Conservation (phyloP, 2,113 vertebrate species). For the Taurulus bubalis region DNA sequence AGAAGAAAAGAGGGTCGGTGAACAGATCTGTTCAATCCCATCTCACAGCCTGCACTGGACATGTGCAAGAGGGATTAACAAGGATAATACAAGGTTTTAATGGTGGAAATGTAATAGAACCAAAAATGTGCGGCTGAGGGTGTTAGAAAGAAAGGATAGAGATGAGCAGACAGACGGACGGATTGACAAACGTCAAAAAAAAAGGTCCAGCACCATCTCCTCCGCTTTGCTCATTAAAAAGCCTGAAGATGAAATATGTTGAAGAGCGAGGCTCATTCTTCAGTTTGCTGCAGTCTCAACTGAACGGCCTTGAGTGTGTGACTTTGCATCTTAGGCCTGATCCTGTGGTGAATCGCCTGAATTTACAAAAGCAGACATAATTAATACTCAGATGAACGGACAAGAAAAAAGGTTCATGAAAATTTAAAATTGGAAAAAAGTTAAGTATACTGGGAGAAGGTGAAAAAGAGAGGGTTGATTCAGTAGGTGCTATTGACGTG, state of each 20-base stretch:
- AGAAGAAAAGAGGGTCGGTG: slow-evolving; percentile 59
- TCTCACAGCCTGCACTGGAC: slow-evolving; percentile 58
- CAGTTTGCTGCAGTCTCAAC: slow-evolving; percentile 48
- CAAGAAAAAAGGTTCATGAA: slow-evolving; percentile 37
- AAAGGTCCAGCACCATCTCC: slow-evolving; percentile 35
- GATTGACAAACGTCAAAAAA: neutral
- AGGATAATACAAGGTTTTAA: slow-evolving; percentile 67
- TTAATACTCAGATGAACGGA: slow-evolving; percentile 69
- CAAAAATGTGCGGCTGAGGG: slow-evolving; percentile 26
- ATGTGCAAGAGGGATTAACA: slow-evolving; percentile 66
- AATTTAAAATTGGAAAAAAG: slow-evolving; percentile 10
- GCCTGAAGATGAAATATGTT: slow-evolving; percentile 27
- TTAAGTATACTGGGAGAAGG: slow-evolving; percentile 4
- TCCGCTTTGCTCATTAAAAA: slow-evolving; percentile 54
- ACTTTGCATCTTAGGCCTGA: slow-evolving; percentile 41
- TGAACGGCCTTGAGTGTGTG: slow-evolving; percentile 56
- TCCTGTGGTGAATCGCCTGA: slow-evolving; percentile 54
- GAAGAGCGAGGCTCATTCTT: slow-evolving; percentile 36
- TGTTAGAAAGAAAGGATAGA: slow-evolving; percentile 14
- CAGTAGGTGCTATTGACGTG: slow-evolving; percentile 9
- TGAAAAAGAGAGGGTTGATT: slow-evolving; percentile 38
- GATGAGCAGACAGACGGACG: slow-evolving; percentile 31
- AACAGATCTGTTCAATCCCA: slow-evolving; percentile 71
- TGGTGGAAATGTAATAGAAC: slow-evolving; percentile 51
- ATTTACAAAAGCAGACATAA: slow-evolving; percentile 65